A percentile compares a stretch with the other conserved stretches of the same genome.
Evolutionary conservation across 2,113 vertebrate species (phyloP).

Genomic region (Myodes glareolus): DNA sequence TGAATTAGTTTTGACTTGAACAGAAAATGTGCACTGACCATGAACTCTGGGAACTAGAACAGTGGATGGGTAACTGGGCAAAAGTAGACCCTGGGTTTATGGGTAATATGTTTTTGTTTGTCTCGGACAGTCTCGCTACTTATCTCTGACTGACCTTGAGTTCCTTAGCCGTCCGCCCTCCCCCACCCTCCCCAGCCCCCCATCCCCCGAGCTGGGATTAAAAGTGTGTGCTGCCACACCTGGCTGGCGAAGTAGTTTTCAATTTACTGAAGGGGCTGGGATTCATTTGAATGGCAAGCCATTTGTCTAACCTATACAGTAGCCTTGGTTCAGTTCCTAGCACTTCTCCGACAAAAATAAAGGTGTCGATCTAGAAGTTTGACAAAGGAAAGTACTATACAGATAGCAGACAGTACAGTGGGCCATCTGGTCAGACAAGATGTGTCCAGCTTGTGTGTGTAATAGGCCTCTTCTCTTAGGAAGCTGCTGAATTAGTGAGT

Average conservation of each 20-base stretch:
- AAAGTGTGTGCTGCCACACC: background rate
- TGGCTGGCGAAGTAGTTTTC: background rate
- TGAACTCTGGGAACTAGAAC: background rate
- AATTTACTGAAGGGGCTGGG: background rate
- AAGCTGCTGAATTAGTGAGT: background rate
- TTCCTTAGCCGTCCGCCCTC: no score
- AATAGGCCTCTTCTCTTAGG: background rate
- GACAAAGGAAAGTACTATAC: background rate
- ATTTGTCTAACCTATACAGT: background rate
- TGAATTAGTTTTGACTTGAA: conserved; percentile 19
- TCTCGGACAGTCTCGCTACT: background rate
- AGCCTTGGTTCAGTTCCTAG: background rate
- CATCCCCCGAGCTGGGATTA: no score
- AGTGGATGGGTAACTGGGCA: background rate
- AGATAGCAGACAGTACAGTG: background rate
- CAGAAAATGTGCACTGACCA: background rate
- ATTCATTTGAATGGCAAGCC: background rate
- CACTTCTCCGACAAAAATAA: background rate
- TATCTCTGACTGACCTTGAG: background rate
- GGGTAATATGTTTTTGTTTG: background rate
- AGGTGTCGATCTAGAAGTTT: background rate
- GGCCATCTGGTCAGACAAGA: background rate
- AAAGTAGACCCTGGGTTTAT: background rate
- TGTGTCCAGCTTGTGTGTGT: background rate
- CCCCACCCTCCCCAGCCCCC: no score